Base-by-base conservation (phyloP, 2,888 invertebrate species). In the Anarsia innoxiella region DNA sequence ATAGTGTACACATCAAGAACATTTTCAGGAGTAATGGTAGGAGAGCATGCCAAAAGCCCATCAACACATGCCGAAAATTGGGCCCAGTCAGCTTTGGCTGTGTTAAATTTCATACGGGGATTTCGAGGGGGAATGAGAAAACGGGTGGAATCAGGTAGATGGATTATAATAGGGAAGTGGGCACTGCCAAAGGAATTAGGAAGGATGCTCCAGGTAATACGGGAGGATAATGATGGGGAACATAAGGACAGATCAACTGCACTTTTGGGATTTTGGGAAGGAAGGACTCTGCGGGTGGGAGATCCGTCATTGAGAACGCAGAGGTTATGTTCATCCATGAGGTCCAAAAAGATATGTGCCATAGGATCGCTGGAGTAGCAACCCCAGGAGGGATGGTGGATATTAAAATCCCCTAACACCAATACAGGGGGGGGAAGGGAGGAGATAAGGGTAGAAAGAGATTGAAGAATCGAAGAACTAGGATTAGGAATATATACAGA, bases 401-500 rank as follows among this genome's bases (percentile, higher is more conserved):
- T 12, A 16, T 44, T 41, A 12, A 44, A 37, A 28, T 44, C 37
- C 6, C 39, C 37, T 25, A 45, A n/a, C 6, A 42, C 15, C 12
- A 44, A 2, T n/a, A 38, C 10, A 12, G 42, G 38, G 4, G 1
- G 2, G 8, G 34, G 36, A n/a, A 44, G 36, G 4, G 27, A 12
- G 9, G 36, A 23, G 3, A 40, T 8, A 2, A 43, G 39, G 6
- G 38, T 23, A 3, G 2, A 10, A 1, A 46, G 15, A 2, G 38
- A 38, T 9, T 28, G 23, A 3, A 42, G 12, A 2, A 41, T 4
- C 8, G 25, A 13, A 9, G 23, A 5, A 13, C 9, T 26, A 15
- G 45, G 38, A 30, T 39, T 4, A 1, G 39, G 34, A 23, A 44
- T 40, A 35, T 39, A 41, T 2, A 40, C 15, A 12, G 40, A 45